Evolutionary conservation across 2,888 invertebrate species (phyloP).

Genomic region (Molorchus minor): DNA sequence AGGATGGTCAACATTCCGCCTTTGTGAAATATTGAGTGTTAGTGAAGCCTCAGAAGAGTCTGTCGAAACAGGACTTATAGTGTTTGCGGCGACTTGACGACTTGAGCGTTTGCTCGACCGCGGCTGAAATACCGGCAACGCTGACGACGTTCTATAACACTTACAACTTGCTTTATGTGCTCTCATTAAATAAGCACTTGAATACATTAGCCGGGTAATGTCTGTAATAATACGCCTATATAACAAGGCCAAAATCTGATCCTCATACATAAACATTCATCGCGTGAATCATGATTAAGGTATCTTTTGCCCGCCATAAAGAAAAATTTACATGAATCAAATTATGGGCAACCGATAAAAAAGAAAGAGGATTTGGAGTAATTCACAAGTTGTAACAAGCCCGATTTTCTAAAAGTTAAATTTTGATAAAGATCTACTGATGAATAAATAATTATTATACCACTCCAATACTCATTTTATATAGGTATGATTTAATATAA

Average conservation of each 20-base stretch:
- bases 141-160: neutral
- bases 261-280: slow-evolving; percentile 22
- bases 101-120: neutral
- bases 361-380: too few species aligned
- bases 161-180: slow-evolving; percentile 16
- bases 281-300: slow-evolving; percentile 3
- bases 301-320: slow-evolving; percentile 5
- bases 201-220: slow-evolving; percentile 18
- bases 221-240: slow-evolving; percentile 20
- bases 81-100: slow-evolving; percentile 1
- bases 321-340: slow-evolving; percentile 14
- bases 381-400: too few species aligned
- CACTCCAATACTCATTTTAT: too few species aligned
- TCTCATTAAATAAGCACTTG: slow-evolving; percentile 17
- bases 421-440: too few species aligned
- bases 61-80: slow-evolving; percentile 2
- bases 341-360: too few species aligned
- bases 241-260: slow-evolving; percentile 12
- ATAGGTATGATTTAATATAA: too few species aligned
- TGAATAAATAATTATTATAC: too few species aligned
- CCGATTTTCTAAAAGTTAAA: too few species aligned
- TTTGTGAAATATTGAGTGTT: slow-evolving; percentile 16
- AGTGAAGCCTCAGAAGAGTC: slow-evolving; percentile 2
- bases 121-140: neutral
- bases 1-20: slow-evolving; percentile 16